Conservation (phyloP, 2,888 invertebrate species). For the Clunio marinus region DNA sequence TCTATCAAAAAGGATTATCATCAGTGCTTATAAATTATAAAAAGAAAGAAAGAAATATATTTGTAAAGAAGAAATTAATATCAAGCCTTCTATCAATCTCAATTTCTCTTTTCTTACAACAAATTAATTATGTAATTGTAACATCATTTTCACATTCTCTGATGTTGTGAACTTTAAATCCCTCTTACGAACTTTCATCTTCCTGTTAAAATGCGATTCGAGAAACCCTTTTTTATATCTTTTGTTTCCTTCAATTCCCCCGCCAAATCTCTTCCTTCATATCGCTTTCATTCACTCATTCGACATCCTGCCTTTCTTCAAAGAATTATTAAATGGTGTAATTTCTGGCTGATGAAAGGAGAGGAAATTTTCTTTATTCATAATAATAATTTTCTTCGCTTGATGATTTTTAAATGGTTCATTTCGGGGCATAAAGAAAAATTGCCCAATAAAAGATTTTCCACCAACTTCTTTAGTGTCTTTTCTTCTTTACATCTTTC, state of each 20-base stretch:
- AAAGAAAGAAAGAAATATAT: too few species aligned
- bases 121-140: constrained; percentile 1
- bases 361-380: background rate
- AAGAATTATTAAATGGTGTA: background rate
- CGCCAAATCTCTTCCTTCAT: too few species aligned
- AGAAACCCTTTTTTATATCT: background rate
- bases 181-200: background rate
- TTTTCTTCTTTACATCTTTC: too few species aligned
- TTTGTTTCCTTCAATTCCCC: background rate
- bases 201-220: background rate
- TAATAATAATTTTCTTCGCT: constrained; percentile 12
- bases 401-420: constrained; percentile 20
- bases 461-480: too few species aligned
- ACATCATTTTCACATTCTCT: constrained; percentile 14
- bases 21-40: too few species aligned
- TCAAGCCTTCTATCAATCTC: constrained; percentile 6
- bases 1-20: too few species aligned
- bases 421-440: background rate
- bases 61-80: too few species aligned
- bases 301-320: too few species aligned
- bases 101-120: background rate
- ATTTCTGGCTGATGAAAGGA: background rate
- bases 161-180: constrained; percentile 9
- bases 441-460: constrained; percentile 11
- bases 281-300: too few species aligned